Evolutionary conservation across 2,113 vertebrate genomes (phyloP).

Genomic region (Hippocampus zosterae): DNA sequence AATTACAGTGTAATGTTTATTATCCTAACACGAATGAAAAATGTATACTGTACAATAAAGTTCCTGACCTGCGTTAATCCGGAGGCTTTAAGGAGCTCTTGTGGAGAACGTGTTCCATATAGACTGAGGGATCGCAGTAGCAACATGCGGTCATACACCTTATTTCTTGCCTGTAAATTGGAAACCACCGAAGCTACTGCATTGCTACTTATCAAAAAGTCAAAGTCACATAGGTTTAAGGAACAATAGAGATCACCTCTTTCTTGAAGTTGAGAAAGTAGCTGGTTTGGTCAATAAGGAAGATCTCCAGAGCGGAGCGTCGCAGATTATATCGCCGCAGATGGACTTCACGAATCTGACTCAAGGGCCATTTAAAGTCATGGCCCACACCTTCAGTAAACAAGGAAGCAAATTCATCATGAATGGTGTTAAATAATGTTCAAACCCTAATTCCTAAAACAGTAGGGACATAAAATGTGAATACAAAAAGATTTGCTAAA

Average conservation of each 20-base stretch:
- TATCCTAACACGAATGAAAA: background rate
- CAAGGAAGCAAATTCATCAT: background rate
- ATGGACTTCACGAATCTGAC: conserved; percentile 92
- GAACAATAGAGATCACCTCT: conserved; percentile 72
- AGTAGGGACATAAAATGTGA: no score
- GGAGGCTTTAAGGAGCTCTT: conserved; percentile 90
- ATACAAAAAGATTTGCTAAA: no score
- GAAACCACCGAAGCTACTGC: background rate
- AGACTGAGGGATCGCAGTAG: conserved; percentile 84
- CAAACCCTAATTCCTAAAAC: no score
- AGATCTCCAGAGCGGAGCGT: conserved; percentile 93
- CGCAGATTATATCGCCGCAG: conserved; percentile 91
- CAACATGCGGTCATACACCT: conserved; percentile 87
- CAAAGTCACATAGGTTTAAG: background rate
- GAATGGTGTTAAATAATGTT: background rate
- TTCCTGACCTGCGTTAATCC: conserved; percentile 86
- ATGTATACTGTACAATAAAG: background rate
- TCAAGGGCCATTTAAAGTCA: conserved; percentile 96
- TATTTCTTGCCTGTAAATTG: conserved; percentile 83
- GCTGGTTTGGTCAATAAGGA: conserved; percentile 95
- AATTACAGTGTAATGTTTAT: background rate
- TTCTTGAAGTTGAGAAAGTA: conserved; percentile 98
- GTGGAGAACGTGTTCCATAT: conserved; percentile 86
- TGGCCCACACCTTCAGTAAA: conserved; percentile 80
- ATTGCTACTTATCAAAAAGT: background rate